Evolutionary conservation across 1,140 invertebrate species (phyloP).

Genomic region (Caenorhabditis brenneri): DNA sequence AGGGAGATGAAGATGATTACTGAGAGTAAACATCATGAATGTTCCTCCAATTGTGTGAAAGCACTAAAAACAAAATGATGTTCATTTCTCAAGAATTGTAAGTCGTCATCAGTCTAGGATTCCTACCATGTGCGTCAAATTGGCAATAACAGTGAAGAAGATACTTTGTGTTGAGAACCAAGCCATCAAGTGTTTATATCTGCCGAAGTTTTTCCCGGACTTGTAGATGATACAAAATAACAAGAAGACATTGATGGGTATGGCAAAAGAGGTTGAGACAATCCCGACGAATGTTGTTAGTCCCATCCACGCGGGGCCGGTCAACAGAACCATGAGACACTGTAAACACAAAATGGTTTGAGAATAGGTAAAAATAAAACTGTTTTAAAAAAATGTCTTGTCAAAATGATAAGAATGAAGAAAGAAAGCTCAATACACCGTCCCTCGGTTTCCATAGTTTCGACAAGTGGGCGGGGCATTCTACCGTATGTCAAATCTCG

Average conservation of each 20-base stretch:
- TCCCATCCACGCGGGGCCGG: not conserved
- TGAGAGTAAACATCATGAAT: conserved; percentile 6
- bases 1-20: not conserved
- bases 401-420: too few relatives aligned
- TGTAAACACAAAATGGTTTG: not conserved
- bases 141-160: not conserved
- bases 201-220: not conserved
- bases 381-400: not conserved
- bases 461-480: too few relatives aligned
- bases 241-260: not conserved
- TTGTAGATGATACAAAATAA: not conserved
- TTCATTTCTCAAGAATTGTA: not conserved
- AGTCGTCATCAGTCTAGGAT: not conserved
- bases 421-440: too few relatives aligned
- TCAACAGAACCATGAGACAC: not conserved
- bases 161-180: not conserved
- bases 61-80: not conserved
- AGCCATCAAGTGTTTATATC: not conserved
- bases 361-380: not conserved
- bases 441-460: too few relatives aligned
- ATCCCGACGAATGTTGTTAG: not conserved
- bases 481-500: too few relatives aligned
- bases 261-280: not conserved
- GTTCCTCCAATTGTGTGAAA: conserved; percentile 5
- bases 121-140: not conserved